A percentile compares a stretch with the other conserved stretches of the same genome.
Evolutionary conservation across 2,888 invertebrate species (phyloP).

Genomic region (Calliscelio sp.): DNA sequence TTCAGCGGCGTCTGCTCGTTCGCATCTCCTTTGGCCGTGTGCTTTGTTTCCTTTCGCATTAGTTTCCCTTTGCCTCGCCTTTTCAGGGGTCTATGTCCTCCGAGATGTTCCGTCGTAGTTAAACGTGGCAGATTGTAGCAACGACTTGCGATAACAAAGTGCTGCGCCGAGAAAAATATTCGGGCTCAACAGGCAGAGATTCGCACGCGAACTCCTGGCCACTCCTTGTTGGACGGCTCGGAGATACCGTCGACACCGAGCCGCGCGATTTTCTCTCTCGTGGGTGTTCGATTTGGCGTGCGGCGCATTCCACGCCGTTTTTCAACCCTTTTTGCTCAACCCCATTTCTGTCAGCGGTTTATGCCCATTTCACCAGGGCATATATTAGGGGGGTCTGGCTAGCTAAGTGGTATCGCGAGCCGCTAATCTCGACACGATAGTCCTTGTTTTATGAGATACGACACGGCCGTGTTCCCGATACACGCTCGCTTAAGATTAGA

Average conservation of each 20-base stretch:
- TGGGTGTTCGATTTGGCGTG: constrained; percentile 51
- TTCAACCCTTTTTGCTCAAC: constrained; percentile 9
- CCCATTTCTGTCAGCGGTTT: not conserved
- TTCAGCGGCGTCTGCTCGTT: constrained; percentile 47
- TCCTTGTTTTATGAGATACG: constrained; percentile 46
- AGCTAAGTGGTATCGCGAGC: too few species aligned
- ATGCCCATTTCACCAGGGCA: constrained; percentile 11
- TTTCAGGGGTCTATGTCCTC: constrained; percentile 68
- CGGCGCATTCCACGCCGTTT: constrained; percentile 3
- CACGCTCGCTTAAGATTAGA: constrained; percentile 53
- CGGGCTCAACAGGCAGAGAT: constrained; percentile 63
- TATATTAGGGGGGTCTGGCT: too few species aligned
- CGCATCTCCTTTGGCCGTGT: constrained; percentile 38
- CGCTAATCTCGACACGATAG: constrained; percentile 37
- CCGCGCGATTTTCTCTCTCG: constrained; percentile 49
- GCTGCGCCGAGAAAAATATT: constrained; percentile 66
- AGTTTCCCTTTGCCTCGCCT: constrained; percentile 66
- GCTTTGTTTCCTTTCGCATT: constrained; percentile 67
- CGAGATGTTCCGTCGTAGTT: constrained; percentile 63
- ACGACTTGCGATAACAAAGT: constrained; percentile 70
- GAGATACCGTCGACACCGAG: constrained; percentile 58
- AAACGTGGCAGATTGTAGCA: constrained; percentile 68
- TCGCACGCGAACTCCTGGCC: constrained; percentile 70
- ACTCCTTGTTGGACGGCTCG: constrained; percentile 61
- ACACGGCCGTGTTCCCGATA: constrained; percentile 36